Evolutionary conservation across 2,113 vertebrate species (phyloP).

Genomic region (Triplophysa rosa): DNA sequence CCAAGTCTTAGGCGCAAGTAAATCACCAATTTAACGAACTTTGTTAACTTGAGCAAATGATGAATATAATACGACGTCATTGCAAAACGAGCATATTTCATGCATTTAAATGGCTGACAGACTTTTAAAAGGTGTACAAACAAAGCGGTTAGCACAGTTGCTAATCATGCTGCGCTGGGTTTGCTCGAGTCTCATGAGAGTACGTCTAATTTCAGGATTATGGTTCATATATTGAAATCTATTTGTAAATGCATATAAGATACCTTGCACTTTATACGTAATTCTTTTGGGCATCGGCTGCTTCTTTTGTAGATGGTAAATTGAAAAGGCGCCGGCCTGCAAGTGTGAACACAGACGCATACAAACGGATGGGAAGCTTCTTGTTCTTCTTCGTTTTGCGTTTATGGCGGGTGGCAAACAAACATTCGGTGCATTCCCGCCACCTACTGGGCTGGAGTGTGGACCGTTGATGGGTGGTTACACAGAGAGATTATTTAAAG

Average conservation of each 20-base stretch:
- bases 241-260: neutral
- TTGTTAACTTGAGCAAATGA: neutral
- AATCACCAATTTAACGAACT: no score
- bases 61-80: neutral
- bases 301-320: neutral
- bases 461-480: no score
- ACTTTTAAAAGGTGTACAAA: neutral
- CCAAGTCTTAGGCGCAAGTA: no score
- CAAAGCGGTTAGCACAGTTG: neutral
- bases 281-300: neutral
- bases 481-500: no score
- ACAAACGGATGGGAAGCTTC: neutral
- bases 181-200: neutral
- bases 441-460: no score
- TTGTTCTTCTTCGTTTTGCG: no score
- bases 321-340: neutral
- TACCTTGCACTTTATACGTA: conserved; percentile 6
- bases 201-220: neutral
- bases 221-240: neutral
- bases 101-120: neutral
- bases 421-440: no score
- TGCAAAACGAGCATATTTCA: neutral
- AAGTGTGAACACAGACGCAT: neutral
- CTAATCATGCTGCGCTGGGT: neutral
- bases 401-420: no score